Evolutionary conservation across 2,797 vertebrate genomes (phyloP).

Genomic region (Micrastur ruficollis): DNA sequence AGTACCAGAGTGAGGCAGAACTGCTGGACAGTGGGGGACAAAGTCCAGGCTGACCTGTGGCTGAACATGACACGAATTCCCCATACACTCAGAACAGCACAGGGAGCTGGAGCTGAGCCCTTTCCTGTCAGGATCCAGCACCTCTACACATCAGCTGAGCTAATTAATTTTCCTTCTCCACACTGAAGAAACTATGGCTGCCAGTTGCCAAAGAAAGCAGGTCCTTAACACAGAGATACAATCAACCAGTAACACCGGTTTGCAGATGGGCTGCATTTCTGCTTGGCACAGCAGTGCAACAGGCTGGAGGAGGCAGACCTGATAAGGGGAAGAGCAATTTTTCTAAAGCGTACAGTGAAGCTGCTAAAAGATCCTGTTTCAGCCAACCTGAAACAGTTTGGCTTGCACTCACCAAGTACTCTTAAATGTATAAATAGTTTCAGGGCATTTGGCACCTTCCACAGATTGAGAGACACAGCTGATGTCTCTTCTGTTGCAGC

Average conservation of each 20-base stretch:
- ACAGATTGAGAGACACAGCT: conserved; percentile 26
- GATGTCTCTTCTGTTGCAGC: conserved; percentile 2
- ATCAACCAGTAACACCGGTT: background rate
- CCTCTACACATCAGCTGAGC: accelerated
- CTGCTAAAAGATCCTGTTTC: conserved; percentile 9
- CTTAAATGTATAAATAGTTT: conserved; percentile 42
- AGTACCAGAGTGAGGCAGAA: background rate
- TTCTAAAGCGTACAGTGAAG: background rate
- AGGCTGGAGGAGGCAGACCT: background rate
- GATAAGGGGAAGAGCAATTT: background rate
- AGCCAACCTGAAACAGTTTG: conserved; percentile 29
- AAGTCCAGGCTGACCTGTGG: background rate
- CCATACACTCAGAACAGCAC: background rate
- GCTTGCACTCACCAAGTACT: background rate
- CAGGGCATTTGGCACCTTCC: conserved; percentile 44
- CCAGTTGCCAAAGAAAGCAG: background rate
- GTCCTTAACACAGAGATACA: background rate
- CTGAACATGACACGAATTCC: background rate
- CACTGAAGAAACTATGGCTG: background rate
- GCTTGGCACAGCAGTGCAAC: background rate
- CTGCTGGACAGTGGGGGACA: background rate
- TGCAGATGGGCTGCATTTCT: background rate
- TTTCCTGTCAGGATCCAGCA: background rate
- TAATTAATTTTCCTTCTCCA: background rate
- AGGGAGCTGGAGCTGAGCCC: background rate